Percentiles rank a stretch among this genome's conserved stretches.
These are phyloP conservation scores for Drosophila kanapiae DNA, from an alignment of 1,140 invertebrate species.

Conservation along the genomic window DNA sequence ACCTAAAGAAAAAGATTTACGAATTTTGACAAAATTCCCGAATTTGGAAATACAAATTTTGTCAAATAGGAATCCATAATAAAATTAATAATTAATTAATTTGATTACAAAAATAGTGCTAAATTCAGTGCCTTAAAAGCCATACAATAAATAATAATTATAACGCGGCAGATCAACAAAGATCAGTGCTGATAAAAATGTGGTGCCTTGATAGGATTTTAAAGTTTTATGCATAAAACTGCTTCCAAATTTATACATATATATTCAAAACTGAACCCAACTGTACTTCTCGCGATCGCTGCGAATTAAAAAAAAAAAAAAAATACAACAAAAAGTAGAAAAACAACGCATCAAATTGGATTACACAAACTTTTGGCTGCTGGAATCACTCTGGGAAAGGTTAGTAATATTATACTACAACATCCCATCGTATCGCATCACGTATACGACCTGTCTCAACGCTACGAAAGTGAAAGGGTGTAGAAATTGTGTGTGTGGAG, in stretches of 20 bases:
- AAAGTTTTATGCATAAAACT: constrained; percentile 60
- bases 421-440: constrained; percentile 29
- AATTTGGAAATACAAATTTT: background rate
- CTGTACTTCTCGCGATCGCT: constrained; percentile 47
- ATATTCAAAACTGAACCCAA: constrained; percentile 48
- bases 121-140: constrained; percentile 67
- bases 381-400: constrained; percentile 77
- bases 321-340: background rate
- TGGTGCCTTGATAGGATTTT: constrained; percentile 66
- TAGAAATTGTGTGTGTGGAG: constrained; percentile 26
- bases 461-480: constrained; percentile 37
- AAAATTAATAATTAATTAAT: background rate
- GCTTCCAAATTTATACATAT: constrained; percentile 17
- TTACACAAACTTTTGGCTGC: constrained; percentile 76
- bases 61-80: background rate
- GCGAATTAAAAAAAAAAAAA: background rate
- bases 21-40: background rate
- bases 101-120: constrained; percentile 52
- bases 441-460: constrained; percentile 64
- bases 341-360: constrained; percentile 72
- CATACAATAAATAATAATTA: constrained; percentile 26
- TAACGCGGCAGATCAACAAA: constrained; percentile 8
- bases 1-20: background rate
- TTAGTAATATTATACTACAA: constrained; percentile 43
- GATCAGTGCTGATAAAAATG: constrained; percentile 62